These are phyloP conservation scores for Tenodera sinensis DNA, from an alignment of 2,888 invertebrate genomes.

Conservation along the genomic window DNA sequence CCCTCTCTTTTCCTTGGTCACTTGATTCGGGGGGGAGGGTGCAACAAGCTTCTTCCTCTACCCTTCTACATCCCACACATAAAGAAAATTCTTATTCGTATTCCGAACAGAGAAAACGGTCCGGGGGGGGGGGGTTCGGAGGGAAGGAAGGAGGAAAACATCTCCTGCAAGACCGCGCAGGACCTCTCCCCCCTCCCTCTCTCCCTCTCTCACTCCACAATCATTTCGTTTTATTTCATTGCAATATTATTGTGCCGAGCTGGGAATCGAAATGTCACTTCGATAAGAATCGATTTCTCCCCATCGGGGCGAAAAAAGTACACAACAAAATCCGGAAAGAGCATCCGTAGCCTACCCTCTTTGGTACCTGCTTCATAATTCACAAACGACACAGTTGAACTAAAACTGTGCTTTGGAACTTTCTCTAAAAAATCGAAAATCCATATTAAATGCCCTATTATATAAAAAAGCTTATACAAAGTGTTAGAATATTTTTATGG, in stretches of 20 bases:
- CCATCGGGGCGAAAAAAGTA: not conserved
- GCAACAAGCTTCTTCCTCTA: not conserved
- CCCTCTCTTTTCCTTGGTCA: not conserved
- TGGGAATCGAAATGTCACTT: conserved; percentile 7
- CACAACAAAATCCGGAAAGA: not conserved
- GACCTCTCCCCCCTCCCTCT: not conserved
- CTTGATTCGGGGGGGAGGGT: not conserved
- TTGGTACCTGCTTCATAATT: not conserved
- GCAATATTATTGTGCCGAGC: conserved; percentile 10
- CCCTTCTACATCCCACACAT: not conserved
- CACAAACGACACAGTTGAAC: too few relatives aligned
- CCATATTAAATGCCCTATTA: too few relatives aligned
- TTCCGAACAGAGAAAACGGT: not conserved
- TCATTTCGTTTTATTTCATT: conserved; percentile 15
- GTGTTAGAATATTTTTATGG: too few relatives aligned
- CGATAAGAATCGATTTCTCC: not conserved
- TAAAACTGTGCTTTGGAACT: too few relatives aligned
- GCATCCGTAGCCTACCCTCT: not conserved
- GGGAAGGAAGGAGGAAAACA: not conserved
- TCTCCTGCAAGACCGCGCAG: not conserved
- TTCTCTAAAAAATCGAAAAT: too few relatives aligned
- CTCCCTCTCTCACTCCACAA: not conserved
- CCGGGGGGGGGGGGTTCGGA: too few relatives aligned
- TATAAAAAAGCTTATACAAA: too few relatives aligned
- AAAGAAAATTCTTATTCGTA: conserved; percentile 9